phyloP scores from a whole-genome alignment of 2,888 invertebrate species.

The Mimas tiliae region DNA sequence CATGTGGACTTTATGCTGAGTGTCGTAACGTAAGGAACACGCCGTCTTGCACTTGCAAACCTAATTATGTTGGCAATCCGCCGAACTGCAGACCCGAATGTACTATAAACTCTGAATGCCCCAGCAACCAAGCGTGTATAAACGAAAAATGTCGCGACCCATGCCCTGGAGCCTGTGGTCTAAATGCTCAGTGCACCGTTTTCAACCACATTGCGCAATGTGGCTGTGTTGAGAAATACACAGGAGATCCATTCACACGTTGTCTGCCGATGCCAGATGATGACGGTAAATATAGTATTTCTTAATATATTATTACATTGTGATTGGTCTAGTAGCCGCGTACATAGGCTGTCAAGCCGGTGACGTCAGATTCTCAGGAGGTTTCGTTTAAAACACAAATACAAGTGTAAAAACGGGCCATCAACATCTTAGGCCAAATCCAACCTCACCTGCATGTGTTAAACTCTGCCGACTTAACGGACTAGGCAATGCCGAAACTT shows the following conservation, averaged over 20 bases:
- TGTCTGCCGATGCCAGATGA: slow-evolving; percentile 63
- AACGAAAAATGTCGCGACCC: slow-evolving; percentile 87
- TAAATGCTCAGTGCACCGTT: slow-evolving; percentile 83
- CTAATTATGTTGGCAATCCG: slow-evolving; percentile 86
- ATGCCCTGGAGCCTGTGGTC: slow-evolving; percentile 88
- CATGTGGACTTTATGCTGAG: slow-evolving; percentile 87
- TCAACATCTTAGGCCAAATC: too few species aligned
- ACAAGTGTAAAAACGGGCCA: background rate
- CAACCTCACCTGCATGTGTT: too few species aligned
- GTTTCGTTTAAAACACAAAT: background rate
- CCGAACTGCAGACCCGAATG: slow-evolving; percentile 89
- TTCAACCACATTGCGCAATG: slow-evolving; percentile 87
- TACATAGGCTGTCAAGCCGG: too few species aligned
- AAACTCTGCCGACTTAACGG: too few species aligned
- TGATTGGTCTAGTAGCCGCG: background rate
- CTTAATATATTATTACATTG: background rate
- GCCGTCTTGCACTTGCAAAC: slow-evolving; percentile 86
- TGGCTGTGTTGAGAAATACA: slow-evolving; percentile 81
- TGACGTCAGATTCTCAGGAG: background rate
- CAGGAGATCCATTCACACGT: slow-evolving; percentile 86
- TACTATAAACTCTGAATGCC: slow-evolving; percentile 88
- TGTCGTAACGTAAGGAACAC: slow-evolving; percentile 84
- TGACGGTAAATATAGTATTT: slow-evolving; percentile 56
- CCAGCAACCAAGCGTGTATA: slow-evolving; percentile 87
- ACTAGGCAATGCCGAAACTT: too few species aligned